Percentiles rank a stretch among this genome's conserved stretches.
Evolutionary conservation across 92 coral and sea anemone genomes (phyloP).

Genomic region (Heliopora coerulea): DNA sequence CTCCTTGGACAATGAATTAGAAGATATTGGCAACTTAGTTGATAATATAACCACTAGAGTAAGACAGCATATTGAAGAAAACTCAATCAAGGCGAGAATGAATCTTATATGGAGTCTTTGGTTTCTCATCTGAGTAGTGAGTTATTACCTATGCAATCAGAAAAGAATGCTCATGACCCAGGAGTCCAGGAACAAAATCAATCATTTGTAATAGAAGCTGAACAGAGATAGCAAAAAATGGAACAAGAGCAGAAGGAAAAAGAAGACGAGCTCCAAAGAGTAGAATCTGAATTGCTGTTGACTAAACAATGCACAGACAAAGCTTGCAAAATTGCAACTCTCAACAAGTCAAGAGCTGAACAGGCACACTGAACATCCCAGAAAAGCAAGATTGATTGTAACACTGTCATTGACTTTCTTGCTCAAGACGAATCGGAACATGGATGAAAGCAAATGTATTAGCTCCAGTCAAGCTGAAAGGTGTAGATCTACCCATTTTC

Average conservation of each 20-base stretch:
- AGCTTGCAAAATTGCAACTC: slow-evolving; percentile 35
- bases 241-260: slow-evolving; percentile 35
- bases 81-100: slow-evolving; percentile 18
- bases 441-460: not conserved
- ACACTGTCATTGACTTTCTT: not conserved
- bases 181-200: not conserved
- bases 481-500: slow-evolving; percentile 16
- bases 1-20: slow-evolving; percentile 42
- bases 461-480: slow-evolving; percentile 10
- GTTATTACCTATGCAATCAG: not conserved
- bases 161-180: not conserved
- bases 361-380: not conserved
- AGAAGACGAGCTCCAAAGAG: slow-evolving; percentile 25
- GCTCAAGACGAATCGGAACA: not conserved
- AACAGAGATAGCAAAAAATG: slow-evolving; percentile 15
- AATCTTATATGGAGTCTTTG: no score
- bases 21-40: slow-evolving; percentile 21
- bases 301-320: slow-evolving; percentile 50
- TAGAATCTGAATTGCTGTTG: slow-evolving; percentile 31
- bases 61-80: not conserved
- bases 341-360: slow-evolving; percentile 21
- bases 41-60: not conserved
- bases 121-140: no score
- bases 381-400: no score
- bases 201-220: slow-evolving; percentile 21